These are phyloP conservation scores for Sinonovacula constricta DNA, from an alignment of 1,140 invertebrate genomes.

Conservation along the genomic window DNA sequence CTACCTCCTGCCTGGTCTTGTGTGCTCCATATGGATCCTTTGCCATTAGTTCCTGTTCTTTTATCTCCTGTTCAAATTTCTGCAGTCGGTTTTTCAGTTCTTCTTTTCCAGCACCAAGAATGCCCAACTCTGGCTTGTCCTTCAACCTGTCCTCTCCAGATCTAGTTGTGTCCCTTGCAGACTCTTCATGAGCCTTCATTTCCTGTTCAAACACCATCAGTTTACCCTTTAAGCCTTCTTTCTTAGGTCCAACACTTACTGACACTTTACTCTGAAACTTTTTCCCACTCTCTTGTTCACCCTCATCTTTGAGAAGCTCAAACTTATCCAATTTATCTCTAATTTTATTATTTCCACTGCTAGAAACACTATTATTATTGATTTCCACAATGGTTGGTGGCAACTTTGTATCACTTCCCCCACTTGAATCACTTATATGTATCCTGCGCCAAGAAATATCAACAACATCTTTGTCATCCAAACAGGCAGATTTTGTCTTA, in stretches of 20 bases:
- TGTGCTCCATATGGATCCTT: conserved; percentile 13
- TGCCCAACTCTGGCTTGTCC: background rate
- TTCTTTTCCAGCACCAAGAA: conserved; percentile 16
- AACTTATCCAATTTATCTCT: conserved; percentile 45
- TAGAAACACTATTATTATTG: conserved; percentile 22
- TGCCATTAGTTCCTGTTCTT: conserved; percentile 12
- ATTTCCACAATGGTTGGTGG: background rate
- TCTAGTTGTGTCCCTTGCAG: conserved; percentile 8
- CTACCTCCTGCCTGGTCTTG: background rate
- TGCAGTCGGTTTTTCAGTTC: conserved; percentile 34
- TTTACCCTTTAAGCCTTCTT: conserved; percentile 37
- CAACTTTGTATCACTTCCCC: background rate
- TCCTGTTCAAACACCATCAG: conserved; percentile 46
- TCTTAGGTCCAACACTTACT: conserved; percentile 1
- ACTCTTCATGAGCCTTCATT: conserved; percentile 25
- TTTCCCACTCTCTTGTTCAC: conserved; percentile 13
- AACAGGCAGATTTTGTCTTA: no score
- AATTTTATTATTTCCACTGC: conserved; percentile 41
- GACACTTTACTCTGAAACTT: background rate
- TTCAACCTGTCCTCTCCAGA: no score
- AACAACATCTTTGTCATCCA: background rate
- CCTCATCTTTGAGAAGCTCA: conserved; percentile 40
- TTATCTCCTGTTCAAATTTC: conserved; percentile 49
- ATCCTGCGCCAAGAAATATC: conserved; percentile 21
- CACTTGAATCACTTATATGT: background rate